phyloP scores from a whole-genome alignment of 2,797 vertebrate genomes.

The Acrossocheilus wenchowensis region DNA sequence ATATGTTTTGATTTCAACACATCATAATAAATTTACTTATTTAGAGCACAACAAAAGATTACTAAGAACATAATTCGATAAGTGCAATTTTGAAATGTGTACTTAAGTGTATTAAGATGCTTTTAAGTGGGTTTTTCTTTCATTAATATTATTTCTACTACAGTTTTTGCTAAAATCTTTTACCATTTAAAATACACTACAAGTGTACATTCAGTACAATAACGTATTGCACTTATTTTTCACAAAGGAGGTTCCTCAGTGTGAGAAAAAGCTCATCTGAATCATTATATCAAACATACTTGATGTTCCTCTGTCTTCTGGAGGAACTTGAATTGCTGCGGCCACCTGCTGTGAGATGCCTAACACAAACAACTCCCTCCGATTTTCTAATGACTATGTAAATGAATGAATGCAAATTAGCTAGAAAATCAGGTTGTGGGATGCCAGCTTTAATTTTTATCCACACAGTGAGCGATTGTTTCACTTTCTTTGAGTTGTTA shows the following conservation, averaged over 20 bases:
- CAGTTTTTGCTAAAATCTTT: background rate
- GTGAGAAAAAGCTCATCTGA: background rate
- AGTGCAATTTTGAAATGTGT: background rate
- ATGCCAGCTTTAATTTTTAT: background rate
- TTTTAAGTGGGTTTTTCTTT: background rate
- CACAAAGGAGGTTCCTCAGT: background rate
- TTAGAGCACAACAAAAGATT: background rate
- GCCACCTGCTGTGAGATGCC: background rate
- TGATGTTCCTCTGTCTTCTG: background rate
- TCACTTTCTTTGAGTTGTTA: background rate
- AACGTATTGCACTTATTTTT: background rate
- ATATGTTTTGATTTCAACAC: background rate
- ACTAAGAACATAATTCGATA: background rate
- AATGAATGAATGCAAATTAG: background rate
- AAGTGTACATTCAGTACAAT: background rate
- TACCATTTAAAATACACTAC: background rate
- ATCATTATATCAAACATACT: background rate
- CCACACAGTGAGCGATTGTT: background rate
- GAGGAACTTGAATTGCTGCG: background rate
- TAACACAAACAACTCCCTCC: background rate
- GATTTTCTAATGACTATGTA: constrained; percentile 9
- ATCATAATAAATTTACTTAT: background rate
- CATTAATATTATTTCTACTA: background rate
- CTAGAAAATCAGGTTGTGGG: background rate
- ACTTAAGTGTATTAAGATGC: background rate